A percentile compares a stretch with the other conserved stretches of the same genome.
Conservation (phyloP, 2,113 vertebrate genomes). For the Dicentrarchus labrax region DNA sequence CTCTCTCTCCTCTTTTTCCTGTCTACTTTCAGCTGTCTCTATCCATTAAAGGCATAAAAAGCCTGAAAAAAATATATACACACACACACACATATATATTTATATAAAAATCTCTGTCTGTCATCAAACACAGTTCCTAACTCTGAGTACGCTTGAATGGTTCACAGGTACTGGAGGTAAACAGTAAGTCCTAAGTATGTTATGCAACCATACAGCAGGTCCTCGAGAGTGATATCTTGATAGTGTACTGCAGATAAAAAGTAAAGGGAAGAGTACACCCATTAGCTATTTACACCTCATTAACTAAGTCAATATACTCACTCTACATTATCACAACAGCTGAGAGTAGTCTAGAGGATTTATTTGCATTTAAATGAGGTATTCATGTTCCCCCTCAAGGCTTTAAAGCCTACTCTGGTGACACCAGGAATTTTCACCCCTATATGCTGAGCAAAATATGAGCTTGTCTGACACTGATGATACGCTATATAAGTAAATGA, state of each 20-base stretch:
- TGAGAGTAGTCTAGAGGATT: conserved; percentile 70
- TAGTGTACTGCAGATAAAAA: conserved; percentile 66
- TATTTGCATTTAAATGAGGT: conserved; percentile 80
- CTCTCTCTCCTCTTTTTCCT: too few relatives aligned
- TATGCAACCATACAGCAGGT: conserved; percentile 21
- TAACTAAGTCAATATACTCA: conserved; percentile 76
- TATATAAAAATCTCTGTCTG: not conserved
- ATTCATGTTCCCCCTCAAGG: conserved; percentile 69
- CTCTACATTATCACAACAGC: conserved; percentile 73
- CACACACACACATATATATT: too few relatives aligned
- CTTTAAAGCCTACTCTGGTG: conserved; percentile 54
- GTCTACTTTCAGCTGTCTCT: too few relatives aligned
- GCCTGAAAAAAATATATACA: too few relatives aligned
- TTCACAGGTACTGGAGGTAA: not conserved
- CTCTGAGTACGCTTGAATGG: not conserved
- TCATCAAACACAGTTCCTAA: not conserved
- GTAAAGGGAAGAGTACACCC: conserved; percentile 61
- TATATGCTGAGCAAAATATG: conserved; percentile 37
- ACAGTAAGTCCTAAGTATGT: conserved; percentile 6
- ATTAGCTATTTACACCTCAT: conserved; percentile 82
- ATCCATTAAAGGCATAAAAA: too few relatives aligned
- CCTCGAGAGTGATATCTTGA: conserved; percentile 61
- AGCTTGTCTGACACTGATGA: conserved; percentile 45
- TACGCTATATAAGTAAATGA: conserved; percentile 14
- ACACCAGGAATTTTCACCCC: conserved; percentile 47